Conservation (phyloP, 2,888 invertebrate genomes). For the Hirtodrosophila histrioides region DNA sequence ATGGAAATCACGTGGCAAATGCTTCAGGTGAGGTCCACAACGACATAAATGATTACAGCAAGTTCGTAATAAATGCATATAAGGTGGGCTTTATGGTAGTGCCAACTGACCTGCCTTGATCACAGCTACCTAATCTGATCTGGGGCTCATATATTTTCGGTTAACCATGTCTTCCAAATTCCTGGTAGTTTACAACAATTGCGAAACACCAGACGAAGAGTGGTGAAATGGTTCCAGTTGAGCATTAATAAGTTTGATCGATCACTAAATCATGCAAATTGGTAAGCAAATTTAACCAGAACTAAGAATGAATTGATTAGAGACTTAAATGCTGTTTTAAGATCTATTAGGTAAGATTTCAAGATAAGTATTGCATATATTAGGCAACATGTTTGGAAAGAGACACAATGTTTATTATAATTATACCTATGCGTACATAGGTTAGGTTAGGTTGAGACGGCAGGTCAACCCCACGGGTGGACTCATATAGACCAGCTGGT, state of each 20-base stretch:
- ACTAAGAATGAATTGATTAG: no score
- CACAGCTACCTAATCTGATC: constrained; percentile 50
- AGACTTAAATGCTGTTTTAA: no score
- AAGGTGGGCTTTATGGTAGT: constrained; percentile 40
- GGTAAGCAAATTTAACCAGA: no score
- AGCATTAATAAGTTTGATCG: background rate
- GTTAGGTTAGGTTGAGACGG: no score
- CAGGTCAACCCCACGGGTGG: no score
- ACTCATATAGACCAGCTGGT: no score
- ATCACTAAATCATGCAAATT: background rate
- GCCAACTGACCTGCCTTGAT: constrained; percentile 30
- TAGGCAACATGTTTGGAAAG: no score
- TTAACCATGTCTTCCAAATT: constrained; percentile 37
- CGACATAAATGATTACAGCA: constrained; percentile 52
- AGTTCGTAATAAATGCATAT: constrained; percentile 61
- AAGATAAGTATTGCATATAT: no score
- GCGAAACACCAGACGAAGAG: constrained; percentile 18
- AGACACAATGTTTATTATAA: no score
- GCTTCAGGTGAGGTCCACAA: constrained; percentile 44
- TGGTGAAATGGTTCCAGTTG: constrained; percentile 23
- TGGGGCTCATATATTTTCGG: constrained; percentile 32
- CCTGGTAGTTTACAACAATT: constrained; percentile 24
- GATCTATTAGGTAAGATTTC: no score
- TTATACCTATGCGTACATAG: no score
- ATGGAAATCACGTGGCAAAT: constrained; percentile 45